phyloP scores from a whole-genome alignment of 2,888 invertebrate species.

The Polydrusus pterygomalis region DNA sequence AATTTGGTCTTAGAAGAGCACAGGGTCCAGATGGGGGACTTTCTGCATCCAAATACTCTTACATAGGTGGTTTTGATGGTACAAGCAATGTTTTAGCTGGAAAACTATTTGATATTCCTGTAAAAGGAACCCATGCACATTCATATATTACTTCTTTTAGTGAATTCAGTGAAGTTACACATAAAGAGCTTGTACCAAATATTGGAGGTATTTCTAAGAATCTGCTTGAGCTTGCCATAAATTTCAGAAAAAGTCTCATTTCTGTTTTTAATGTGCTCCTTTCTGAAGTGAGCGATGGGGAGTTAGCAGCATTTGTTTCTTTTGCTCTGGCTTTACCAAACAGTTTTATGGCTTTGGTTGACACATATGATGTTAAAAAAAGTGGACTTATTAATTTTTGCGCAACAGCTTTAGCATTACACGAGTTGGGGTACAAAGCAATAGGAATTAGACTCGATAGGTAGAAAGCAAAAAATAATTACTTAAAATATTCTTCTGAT shows the following conservation, averaged over 20 bases:
- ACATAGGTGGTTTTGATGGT: conserved; percentile 97
- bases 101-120: conserved; percentile 96
- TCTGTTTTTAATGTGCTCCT: conserved; percentile 83
- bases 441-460: conserved; percentile 92
- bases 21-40: conserved; percentile 99
- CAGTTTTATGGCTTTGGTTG: conserved; percentile 95
- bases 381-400: conserved; percentile 97
- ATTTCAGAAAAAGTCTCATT: conserved; percentile 82
- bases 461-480: conserved; percentile 3
- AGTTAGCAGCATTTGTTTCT: conserved; percentile 94
- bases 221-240: conserved; percentile 78
- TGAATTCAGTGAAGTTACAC: conserved; percentile 76
- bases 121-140: conserved; percentile 98
- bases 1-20: conserved; percentile 97
- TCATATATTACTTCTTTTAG: conserved; percentile 96
- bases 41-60: conserved; percentile 97
- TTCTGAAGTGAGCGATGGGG: conserved; percentile 94
- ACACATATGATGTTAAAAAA: conserved; percentile 99
- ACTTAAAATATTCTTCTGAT: neutral
- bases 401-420: conserved; percentile 92
- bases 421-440: conserved; percentile 92
- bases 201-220: conserved; percentile 72
- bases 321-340: conserved; percentile 96
- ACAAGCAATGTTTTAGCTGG: conserved; percentile 99
- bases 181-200: conserved; percentile 67